phyloP scores from a whole-genome alignment of 2,113 vertebrate species.

The Varanus komodoensis region DNA sequence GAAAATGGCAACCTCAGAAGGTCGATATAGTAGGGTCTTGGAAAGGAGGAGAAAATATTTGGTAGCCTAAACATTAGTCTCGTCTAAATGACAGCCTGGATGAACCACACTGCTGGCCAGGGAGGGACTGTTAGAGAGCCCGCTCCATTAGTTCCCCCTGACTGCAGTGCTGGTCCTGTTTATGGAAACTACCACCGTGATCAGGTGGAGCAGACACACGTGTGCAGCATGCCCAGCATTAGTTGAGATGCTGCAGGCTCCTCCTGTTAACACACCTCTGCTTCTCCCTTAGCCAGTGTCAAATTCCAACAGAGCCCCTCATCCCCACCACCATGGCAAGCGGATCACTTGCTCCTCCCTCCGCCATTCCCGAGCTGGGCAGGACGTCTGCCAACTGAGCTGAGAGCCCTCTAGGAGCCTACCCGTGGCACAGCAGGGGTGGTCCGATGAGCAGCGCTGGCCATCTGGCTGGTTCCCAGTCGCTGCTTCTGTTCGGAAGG shows the following conservation, averaged over 20 bases:
- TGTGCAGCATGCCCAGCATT: too few relatives aligned
- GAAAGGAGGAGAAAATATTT: neutral
- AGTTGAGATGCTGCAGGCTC: neutral
- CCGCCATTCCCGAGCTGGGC: too few relatives aligned
- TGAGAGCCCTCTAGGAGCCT: neutral
- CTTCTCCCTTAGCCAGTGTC: neutral
- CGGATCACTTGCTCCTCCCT: neutral
- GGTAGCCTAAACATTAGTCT: too few relatives aligned
- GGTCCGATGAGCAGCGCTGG: conserved; percentile 84
- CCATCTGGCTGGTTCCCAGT: conserved; percentile 82
- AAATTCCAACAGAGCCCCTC: neutral
- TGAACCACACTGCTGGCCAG: too few relatives aligned
- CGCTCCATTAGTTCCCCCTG: too few relatives aligned
- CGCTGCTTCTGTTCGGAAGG: conserved; percentile 79
- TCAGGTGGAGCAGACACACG: too few relatives aligned
- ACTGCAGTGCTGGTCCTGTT: too few relatives aligned
- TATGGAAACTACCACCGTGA: neutral
- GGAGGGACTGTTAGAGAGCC: too few relatives aligned
- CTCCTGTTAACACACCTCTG: neutral
- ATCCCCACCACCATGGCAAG: too few relatives aligned
- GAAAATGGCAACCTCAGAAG: too few relatives aligned
- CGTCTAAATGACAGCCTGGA: too few relatives aligned
- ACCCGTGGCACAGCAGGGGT: conserved; percentile 84
- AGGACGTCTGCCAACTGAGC: neutral
- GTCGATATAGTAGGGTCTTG: neutral